These are phyloP conservation scores for Zaprionus tsacasi DNA, from an alignment of 1,140 invertebrate genomes.

Conservation along the genomic window DNA sequence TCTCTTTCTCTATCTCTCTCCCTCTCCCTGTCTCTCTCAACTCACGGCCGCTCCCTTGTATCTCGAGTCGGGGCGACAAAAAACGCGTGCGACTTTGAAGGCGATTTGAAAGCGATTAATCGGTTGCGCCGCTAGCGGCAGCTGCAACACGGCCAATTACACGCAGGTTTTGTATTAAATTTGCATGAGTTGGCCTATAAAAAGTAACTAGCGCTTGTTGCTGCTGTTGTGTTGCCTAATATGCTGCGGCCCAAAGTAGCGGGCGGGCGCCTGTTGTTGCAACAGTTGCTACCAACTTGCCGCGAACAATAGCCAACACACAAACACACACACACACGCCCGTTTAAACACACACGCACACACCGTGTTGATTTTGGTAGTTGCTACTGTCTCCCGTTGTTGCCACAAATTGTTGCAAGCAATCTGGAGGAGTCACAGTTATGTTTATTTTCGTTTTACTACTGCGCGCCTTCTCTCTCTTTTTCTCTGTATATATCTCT, in stretches of 20 bases:
- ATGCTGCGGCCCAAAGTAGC: slow-evolving; percentile 65
- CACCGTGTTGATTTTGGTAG: slow-evolving; percentile 1
- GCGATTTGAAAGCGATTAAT: slow-evolving; percentile 60
- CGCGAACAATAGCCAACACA: slow-evolving; percentile 59
- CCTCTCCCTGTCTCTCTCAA: slow-evolving; percentile 22
- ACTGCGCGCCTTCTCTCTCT: neutral
- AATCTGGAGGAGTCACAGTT: slow-evolving; percentile 10
- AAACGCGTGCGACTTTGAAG: slow-evolving; percentile 46
- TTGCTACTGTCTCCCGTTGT: slow-evolving; percentile 22
- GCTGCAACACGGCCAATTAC: slow-evolving; percentile 25
- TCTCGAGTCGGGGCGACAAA: slow-evolving; percentile 9
- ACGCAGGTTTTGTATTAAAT: slow-evolving; percentile 44
- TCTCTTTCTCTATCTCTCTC: slow-evolving; percentile 42
- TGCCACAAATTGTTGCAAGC: slow-evolving; percentile 27
- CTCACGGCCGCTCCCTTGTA: too few species aligned
- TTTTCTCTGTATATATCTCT: neutral
- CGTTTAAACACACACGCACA: slow-evolving; percentile 27
- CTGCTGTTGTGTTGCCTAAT: slow-evolving; percentile 61
- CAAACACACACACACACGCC: slow-evolving; percentile 47
- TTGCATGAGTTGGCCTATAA: slow-evolving; percentile 73
- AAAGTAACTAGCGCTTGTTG: slow-evolving; percentile 31
- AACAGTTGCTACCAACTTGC: slow-evolving; percentile 24
- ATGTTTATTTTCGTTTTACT: slow-evolving; percentile 22
- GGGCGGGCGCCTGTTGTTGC: slow-evolving; percentile 62
- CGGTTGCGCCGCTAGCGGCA: slow-evolving; percentile 43